These are phyloP conservation scores for Meleagris gallopavo DNA, from an alignment of 2,113 vertebrate genomes.

Conservation along the genomic window DNA sequence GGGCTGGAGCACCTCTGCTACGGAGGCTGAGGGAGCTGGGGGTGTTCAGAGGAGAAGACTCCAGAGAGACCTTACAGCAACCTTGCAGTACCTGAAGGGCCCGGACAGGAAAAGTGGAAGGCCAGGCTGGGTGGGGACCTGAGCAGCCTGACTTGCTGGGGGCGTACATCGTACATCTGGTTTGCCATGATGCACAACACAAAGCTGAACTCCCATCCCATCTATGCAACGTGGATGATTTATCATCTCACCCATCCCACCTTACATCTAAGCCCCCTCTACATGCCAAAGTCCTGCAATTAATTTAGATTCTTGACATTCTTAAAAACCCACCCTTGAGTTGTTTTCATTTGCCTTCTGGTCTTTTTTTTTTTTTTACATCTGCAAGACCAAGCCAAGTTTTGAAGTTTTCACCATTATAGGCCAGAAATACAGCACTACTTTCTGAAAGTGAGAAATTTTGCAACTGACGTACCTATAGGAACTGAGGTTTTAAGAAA, in stretches of 20 bases:
- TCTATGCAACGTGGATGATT: neutral
- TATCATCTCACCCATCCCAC: neutral
- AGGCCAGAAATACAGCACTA: neutral
- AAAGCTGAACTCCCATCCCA: fast-evolving
- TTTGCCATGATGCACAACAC: neutral
- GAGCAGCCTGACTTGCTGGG: too few species aligned
- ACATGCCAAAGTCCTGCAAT: neutral
- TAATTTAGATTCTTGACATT: neutral
- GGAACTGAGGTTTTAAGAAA: neutral
- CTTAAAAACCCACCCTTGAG: neutral
- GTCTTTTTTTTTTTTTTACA: neutral
- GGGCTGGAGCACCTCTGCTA: neutral
- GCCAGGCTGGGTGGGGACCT: too few species aligned
- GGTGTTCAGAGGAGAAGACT: neutral
- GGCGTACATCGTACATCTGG: neutral
- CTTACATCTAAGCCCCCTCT: neutral
- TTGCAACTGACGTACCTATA: neutral
- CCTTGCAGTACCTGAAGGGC: neutral
- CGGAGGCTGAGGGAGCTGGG: neutral
- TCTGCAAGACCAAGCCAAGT: neutral
- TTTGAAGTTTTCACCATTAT: neutral
- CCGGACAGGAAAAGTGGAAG: too few species aligned
- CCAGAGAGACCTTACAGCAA: neutral
- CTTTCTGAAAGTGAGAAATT: neutral
- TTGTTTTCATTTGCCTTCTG: neutral